A percentile compares a stretch with the other conserved stretches of the same genome.
Conservation (phyloP, 2,113 vertebrate species). For the Albula goreensis region DNA sequence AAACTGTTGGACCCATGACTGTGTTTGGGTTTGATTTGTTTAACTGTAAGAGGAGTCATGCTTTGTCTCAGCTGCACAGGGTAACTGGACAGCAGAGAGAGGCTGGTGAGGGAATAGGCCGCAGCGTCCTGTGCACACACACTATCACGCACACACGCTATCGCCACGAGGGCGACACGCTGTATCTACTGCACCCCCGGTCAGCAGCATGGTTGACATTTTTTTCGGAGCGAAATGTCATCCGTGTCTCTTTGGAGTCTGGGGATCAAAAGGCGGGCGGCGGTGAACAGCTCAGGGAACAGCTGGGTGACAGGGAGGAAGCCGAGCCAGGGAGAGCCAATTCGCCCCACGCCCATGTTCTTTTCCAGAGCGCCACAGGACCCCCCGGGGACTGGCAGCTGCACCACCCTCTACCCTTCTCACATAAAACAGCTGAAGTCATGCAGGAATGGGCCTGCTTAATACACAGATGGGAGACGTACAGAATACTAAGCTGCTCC, state of each 20-base stretch:
- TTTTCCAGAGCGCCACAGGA: not conserved
- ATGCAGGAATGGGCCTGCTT: no score
- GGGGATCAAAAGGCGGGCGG: constrained; percentile 16
- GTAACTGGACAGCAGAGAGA: constrained; percentile 69
- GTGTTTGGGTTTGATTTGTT: no score
- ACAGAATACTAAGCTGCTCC: no score
- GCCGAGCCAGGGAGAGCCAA: not conserved
- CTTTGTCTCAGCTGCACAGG: constrained; percentile 74
- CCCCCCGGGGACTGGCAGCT: not conserved
- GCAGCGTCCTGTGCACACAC: no score
- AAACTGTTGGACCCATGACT: not conserved
- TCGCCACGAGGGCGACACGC: not conserved
- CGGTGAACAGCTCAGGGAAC: no score
- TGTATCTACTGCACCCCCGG: not conserved
- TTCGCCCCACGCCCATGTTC: not conserved
- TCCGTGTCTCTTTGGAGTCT: constrained; percentile 12
- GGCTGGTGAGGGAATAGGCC: constrained; percentile 44
- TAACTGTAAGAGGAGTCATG: constrained; percentile 74
- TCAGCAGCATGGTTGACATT: constrained; percentile 17
- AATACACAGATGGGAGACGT: no score
- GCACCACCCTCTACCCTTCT: no score
- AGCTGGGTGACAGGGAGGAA: not conserved
- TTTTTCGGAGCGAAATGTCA: constrained; percentile 22
- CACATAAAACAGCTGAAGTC: no score
- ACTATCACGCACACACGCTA: not conserved